Evolutionary conservation across 64 coral and sea anemone species (phyloP).

Genomic region (Dendronephthya gigantea): DNA sequence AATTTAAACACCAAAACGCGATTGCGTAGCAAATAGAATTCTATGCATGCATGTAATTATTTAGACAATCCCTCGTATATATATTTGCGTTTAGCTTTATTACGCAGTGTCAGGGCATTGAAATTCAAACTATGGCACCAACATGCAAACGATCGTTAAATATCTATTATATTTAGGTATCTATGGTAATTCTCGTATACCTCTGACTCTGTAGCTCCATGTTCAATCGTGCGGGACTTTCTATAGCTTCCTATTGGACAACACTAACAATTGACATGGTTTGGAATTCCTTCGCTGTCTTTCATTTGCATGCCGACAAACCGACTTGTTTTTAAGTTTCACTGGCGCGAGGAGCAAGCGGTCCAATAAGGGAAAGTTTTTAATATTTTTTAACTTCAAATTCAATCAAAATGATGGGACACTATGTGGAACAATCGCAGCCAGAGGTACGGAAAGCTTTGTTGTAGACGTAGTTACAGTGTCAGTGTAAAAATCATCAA

Average conservation of each 20-base stretch:
- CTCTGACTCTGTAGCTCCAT: no score
- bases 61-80: no score
- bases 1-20: no score
- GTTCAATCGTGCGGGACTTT: neutral
- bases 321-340: neutral
- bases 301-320: no score
- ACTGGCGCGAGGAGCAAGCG: neutral
- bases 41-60: no score
- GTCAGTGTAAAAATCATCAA: neutral
- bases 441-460: neutral
- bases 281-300: neutral
- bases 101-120: no score
- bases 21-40: no score
- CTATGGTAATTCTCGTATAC: no score
- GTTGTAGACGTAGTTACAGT: neutral
- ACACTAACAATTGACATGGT: neutral
- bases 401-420: constrained; percentile 2
- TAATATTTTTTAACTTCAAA: neutral
- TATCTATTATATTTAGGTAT: no score
- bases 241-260: constrained; percentile 1
- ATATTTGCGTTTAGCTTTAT: no score
- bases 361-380: neutral
- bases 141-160: no score
- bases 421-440: constrained; percentile 10
- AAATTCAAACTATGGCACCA: no score